phyloP scores from a whole-genome alignment of 2,888 invertebrate species.

The Agapetus fuscipes region DNA sequence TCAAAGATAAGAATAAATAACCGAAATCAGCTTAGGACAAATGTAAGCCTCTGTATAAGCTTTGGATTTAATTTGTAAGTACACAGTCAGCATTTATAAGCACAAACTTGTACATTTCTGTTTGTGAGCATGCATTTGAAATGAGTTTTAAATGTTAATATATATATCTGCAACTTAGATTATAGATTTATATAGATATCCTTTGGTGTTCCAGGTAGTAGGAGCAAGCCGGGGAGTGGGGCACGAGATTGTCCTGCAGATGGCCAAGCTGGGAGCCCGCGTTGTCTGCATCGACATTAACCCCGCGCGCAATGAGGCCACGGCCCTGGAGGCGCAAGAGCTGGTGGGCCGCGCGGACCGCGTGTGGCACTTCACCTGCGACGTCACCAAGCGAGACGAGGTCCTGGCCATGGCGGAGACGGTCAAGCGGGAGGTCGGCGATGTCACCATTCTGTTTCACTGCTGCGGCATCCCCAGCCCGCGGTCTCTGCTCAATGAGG shows the following conservation, averaged over 20 bases:
- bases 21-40: too few relatives aligned
- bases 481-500: conserved; percentile 39
- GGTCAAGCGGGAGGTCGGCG: conserved; percentile 44
- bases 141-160: too few relatives aligned
- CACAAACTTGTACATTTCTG: too few relatives aligned
- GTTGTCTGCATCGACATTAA: conserved; percentile 61
- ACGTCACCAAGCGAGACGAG: conserved; percentile 46
- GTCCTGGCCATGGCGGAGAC: conserved; percentile 35
- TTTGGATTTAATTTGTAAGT: too few relatives aligned
- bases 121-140: too few relatives aligned
- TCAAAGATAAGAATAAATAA: too few relatives aligned
- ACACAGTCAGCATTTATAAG: too few relatives aligned
- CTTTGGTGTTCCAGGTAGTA: conserved; percentile 41
- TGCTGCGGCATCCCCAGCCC: conserved; percentile 56
- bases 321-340: conserved; percentile 36
- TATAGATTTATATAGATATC: too few relatives aligned
- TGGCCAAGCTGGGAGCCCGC: conserved; percentile 46
- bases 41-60: too few relatives aligned
- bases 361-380: conserved; percentile 44
- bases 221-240: conserved; percentile 64
- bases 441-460: conserved; percentile 52
- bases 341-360: conserved; percentile 32
- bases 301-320: conserved; percentile 38
- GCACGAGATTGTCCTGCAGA: conserved; percentile 49
- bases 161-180: too few relatives aligned